Percentiles rank a stretch among this genome's conserved stretches.
These are phyloP conservation scores for Pitangus sulphuratus DNA, from an alignment of 2,797 vertebrate genomes.

Conservation along the genomic window DNA sequence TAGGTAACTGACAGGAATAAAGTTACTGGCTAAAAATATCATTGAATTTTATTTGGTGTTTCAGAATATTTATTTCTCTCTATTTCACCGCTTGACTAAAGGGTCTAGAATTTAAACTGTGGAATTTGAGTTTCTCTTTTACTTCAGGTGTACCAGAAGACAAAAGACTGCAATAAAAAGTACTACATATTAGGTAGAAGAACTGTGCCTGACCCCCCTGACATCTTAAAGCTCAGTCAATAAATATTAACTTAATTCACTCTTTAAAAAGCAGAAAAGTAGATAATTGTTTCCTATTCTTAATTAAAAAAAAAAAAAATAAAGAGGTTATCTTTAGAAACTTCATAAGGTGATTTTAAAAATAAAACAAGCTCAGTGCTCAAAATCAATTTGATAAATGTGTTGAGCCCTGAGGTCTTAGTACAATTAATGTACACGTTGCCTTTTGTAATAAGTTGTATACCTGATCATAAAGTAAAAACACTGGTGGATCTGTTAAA, in stretches of 20 bases:
- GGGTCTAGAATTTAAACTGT: neutral
- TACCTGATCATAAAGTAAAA: neutral
- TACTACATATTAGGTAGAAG: neutral
- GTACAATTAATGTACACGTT: neutral
- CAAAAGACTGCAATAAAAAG: neutral
- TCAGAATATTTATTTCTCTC: neutral
- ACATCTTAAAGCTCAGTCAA: neutral
- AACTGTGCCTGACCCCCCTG: neutral
- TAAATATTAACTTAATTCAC: neutral
- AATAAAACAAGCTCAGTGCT: neutral
- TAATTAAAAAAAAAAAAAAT: neutral
- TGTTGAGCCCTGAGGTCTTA: neutral
- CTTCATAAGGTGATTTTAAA: neutral
- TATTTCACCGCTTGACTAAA: neutral
- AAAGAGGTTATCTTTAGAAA: neutral
- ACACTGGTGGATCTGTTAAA: slow-evolving; percentile 12
- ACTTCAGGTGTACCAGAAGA: neutral
- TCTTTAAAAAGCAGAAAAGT: neutral
- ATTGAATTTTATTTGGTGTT: neutral
- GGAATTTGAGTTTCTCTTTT: neutral
- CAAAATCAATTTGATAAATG: neutral
- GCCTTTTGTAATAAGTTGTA: neutral
- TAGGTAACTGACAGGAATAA: slow-evolving; percentile 1
- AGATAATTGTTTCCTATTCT: neutral
- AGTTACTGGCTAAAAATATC: slow-evolving; percentile 25